Conservation (phyloP, 2,113 vertebrate genomes). For the Pantherophis guttatus region DNA sequence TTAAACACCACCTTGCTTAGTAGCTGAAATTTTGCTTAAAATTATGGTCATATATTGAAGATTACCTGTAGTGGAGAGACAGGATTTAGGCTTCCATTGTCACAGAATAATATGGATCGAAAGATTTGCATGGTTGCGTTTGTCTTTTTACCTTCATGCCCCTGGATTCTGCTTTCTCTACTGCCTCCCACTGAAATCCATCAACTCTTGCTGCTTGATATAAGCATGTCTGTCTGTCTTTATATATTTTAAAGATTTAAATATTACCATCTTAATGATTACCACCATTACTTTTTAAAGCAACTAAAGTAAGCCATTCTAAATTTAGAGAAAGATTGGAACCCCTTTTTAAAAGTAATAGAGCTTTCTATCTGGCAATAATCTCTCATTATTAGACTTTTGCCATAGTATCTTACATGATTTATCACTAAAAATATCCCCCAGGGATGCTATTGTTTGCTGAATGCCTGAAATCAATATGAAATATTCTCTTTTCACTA, state of each 20-base stretch:
- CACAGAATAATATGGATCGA: neutral
- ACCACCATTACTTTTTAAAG: slow-evolving; percentile 11
- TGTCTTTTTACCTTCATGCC: neutral
- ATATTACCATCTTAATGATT: neutral
- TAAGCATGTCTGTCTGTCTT: neutral
- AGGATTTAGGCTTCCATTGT: slow-evolving; percentile 11
- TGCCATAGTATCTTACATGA: neutral
- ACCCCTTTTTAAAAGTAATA: slow-evolving; percentile 17
- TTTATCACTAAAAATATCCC: slow-evolving; percentile 18
- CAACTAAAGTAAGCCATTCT: neutral
- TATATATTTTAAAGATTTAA: neutral
- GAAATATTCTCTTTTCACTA: slow-evolving; percentile 17
- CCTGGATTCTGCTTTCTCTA: slow-evolving; percentile 1
- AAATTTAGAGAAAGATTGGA: slow-evolving; percentile 18
- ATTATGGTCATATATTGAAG: neutral
- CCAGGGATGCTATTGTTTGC: slow-evolving; percentile 17
- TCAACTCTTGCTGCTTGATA: neutral
- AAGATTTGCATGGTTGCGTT: neutral
- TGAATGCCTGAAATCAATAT: slow-evolving; percentile 8
- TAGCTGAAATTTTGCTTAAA: neutral
- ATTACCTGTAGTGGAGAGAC: neutral
- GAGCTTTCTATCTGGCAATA: slow-evolving; percentile 29
- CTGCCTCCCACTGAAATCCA: slow-evolving; percentile 11
- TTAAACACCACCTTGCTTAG: neutral
- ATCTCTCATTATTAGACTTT: slow-evolving; percentile 14